Evolutionary conservation across 2,113 vertebrate species (phyloP), one percentile per base, ranked within the genome.

Genomic region (Pseudonaja textilis): DNA sequence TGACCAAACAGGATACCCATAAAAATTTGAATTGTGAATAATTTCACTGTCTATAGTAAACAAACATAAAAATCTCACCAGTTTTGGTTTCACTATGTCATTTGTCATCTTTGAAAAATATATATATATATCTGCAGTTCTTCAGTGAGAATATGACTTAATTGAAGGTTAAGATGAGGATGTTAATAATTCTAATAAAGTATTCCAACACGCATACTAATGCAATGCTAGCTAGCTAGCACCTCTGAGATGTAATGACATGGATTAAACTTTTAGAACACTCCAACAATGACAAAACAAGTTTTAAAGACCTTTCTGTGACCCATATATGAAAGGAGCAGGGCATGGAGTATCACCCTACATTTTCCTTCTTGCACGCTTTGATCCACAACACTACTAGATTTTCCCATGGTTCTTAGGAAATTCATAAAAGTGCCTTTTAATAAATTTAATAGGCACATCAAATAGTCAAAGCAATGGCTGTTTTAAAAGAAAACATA

Each of bases 181-280:
- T 61, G 23, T 81, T 74, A 81, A 25, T 52, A 81, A 6, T 20
- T 94, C 93, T 92, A 95, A 95, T 93, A 93, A 95, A 90, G 22
- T 56, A 94, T 91, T 94, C 26, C 54, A 93, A 39, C 4, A 81
- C 8, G 91, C 25, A 52, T 93, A 61, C 89, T 50, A 95, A 56
- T 12, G 45, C 39, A 20, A 25, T 1, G 47, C 55, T 93, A 8
- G 16, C 26, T 69, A 10, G 50, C 29, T 23, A 22, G 11, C 29
- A 57, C 91, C 45, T 93, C 9, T 94, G 89, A 91, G 8, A 92
- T 8, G 94, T 4, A 87, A 88, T 10, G 20, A 45, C 10, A 59
- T 3, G 1, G 3, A 47, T 29, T 8, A 25, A 56, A 9, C 20
- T 42, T 89, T 89, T 14, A 3, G 22, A 42, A 42, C 22, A 55